Base-by-base conservation (phyloP, 2,797 vertebrate species). In the Coccyzus lansbergi region DNA sequence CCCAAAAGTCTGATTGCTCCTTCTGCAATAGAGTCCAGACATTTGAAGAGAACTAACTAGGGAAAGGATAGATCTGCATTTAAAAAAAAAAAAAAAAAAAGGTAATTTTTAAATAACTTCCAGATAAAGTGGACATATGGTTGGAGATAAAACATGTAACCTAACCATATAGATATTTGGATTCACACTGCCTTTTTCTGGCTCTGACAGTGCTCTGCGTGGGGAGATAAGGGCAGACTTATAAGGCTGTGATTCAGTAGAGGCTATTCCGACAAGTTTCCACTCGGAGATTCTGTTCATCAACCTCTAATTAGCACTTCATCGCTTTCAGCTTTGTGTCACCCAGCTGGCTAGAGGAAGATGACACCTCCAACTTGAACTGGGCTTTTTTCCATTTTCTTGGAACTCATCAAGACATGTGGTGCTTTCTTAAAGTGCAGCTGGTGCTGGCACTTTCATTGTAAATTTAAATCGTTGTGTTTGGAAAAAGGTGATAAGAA, bases 241-340 rank as follows among this genome's bases (percentile, higher is more conserved):
- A 88, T 74, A 83, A 91, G 90, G 93, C 46, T 80, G 20, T 81
- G 96, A 96, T 98, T 98, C 97, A 97, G 97, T 95, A 86, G 97
- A 97, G 97, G 97, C 96, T 97, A 94, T 96, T 96, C 95, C 71
- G 88, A 92, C 94, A 97, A 97, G 97, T 98, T 98, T 98, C 95
- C 96, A 96, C 92, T 46, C 94, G 34, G 94, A 97, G 93, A 96
- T 97, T 98, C 91, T 97, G 97, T 97, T 98, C 97, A 95, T 97
- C 90, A 94, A 92, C 97, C 97, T 97, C 97, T 98, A 98, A 98
- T 99, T 98, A 98, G 97, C 98, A 98, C 98, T 98, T 98, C 87
- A 94, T 97, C 95, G 93, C 95, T 98, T 97, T 97, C 97, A 97
- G 97, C 97, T 96, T 97, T 97, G 98, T 97, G 97, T 97, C 94